Evolutionary conservation across 2,113 vertebrate genomes (phyloP).

Genomic region (Sminthopsis crassicaudata): DNA sequence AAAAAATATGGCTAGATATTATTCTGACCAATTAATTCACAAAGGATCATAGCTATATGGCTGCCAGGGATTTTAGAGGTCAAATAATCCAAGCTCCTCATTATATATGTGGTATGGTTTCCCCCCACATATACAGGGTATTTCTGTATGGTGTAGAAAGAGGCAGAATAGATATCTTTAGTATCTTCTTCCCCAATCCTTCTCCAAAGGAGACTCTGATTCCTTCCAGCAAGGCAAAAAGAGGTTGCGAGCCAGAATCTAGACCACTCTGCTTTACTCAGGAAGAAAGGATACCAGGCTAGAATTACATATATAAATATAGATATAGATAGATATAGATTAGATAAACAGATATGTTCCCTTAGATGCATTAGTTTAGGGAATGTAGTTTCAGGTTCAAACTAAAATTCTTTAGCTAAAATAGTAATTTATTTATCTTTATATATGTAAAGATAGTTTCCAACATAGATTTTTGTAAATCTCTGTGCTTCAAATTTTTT

Average conservation of each 20-base stretch:
- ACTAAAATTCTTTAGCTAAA: not conserved
- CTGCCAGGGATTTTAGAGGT: too few species aligned
- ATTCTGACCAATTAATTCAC: too few species aligned
- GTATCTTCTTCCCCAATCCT: not conserved
- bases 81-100: not conserved
- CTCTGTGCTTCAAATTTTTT: too few species aligned
- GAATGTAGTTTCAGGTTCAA: not conserved
- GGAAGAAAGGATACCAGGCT: too few species aligned
- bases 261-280: not conserved
- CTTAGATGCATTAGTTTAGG: not conserved
- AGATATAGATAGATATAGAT: too few species aligned
- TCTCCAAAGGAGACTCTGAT: not conserved
- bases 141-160: not conserved
- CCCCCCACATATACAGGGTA: too few species aligned
- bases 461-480: too few species aligned
- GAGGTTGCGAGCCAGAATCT: not conserved
- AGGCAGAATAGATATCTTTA: not conserved
- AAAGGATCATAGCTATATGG: too few species aligned
- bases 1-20: too few species aligned
- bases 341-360: not conserved
- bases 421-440: too few species aligned
- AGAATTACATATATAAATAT: not conserved
- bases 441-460: too few species aligned
- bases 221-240: not conserved
- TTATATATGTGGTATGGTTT: not conserved